Conservation (phyloP, 2,888 invertebrate genomes). For the Hemistola chrysoprasaria region DNA sequence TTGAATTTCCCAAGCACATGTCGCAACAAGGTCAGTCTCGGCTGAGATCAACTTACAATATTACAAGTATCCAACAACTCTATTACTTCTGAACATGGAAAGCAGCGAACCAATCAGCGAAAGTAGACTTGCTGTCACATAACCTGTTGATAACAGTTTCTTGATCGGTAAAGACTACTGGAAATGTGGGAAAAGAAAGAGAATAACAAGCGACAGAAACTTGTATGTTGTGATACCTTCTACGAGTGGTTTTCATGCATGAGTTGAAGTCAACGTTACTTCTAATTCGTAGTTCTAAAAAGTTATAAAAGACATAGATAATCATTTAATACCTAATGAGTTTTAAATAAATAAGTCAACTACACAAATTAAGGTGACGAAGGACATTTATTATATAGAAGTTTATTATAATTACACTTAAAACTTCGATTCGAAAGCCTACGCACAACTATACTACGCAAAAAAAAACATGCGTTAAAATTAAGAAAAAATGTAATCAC, state of each 20-base stretch:
- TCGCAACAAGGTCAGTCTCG: neutral
- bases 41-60: constrained; percentile 1
- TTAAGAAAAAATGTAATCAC: neutral
- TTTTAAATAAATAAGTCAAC: too few species aligned
- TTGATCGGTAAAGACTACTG: constrained; percentile 14
- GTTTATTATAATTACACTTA: too few species aligned
- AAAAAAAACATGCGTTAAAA: too few species aligned
- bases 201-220: constrained; percentile 6
- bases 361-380: too few species aligned
- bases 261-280: constrained; percentile 4
- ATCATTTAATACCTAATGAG: too few species aligned
- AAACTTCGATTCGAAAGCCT: too few species aligned
- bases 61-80: neutral
- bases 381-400: too few species aligned
- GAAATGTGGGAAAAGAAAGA: constrained; percentile 7
- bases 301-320: too few species aligned
- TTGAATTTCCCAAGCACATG: constrained; percentile 2
- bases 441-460: too few species aligned
- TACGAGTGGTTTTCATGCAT: constrained; percentile 1
- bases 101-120: constrained; percentile 34
- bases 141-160: constrained; percentile 33
- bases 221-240: neutral
- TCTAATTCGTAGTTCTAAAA: too few species aligned
- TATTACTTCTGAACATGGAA: constrained; percentile 24
- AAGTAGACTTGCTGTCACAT: constrained; percentile 36